Base-by-base conservation (phyloP, 1,140 invertebrate genomes). In the Achroia grisella region DNA sequence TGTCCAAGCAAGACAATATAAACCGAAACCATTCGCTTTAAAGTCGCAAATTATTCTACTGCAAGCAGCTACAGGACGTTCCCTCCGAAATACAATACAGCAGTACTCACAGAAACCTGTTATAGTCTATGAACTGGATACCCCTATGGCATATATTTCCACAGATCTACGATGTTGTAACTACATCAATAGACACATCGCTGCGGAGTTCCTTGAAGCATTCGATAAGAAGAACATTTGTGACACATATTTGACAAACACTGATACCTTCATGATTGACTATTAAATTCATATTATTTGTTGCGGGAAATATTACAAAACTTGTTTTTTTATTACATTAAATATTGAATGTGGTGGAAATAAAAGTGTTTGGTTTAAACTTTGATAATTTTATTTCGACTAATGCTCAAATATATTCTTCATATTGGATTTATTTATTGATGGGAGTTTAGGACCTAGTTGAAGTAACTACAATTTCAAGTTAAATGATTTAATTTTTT, bases 11-110 rank as follows among this genome's bases (percentile, higher is more conserved):
- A 39, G 51, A 4, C 27, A 34, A 0, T 64, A 71, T 34, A 32
- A 31, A 0, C 5, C 43, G 0, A 23, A 49, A 8, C 43, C 52
- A 4, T 50, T 49, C 1, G 37, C 56, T 5, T 48, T 76, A 10
- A 54, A 48, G 1, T 76, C 72, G 0, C 45, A 61, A 4, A n/a
- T 79, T 1, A 48, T 76, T 5, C 32, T 44, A 5, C 8, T 49
- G 10, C 33, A 23, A 9, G 41, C 48, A 13, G 43, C 32, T 8
- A 11, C 12, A 9, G 15, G 44, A 11, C 10, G 10, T 0, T 23
- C 17, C 6, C 17, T 23, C 2, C 15, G 27, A n/a, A 13, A 17
- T 30, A 37, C 9, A 10, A 27, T 58, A 11, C 51, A 64, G 32
- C 14, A 42, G 1, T 60, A 58, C 29, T 62, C 58, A 0, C 23